These are phyloP conservation scores for Ara ararauna DNA, from an alignment of 2,797 vertebrate genomes.

Conservation along the genomic window DNA sequence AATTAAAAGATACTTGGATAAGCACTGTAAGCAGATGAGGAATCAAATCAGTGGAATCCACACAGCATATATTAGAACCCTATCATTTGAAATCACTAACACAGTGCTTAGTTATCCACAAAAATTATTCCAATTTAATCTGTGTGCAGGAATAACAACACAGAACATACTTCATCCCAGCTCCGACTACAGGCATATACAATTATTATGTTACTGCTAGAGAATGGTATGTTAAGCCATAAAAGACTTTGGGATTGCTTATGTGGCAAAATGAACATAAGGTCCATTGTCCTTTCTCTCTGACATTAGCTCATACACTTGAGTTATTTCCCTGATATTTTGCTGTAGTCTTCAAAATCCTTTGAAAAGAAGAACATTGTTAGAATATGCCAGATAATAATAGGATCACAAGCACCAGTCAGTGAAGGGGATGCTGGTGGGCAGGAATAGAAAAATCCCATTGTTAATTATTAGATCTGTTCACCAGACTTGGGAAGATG, in stretches of 20 bases:
- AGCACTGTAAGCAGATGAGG: not conserved
- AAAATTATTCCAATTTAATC: not conserved
- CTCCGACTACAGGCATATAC: not conserved
- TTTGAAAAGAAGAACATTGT: not conserved
- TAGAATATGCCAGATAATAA: conserved; percentile 25
- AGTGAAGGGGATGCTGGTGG: not conserved
- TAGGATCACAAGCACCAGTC: conserved; percentile 9
- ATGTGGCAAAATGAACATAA: not conserved
- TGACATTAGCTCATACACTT: not conserved
- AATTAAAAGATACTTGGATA: not conserved
- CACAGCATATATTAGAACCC: not conserved
- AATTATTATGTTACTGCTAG: not conserved
- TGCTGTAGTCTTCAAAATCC: not conserved
- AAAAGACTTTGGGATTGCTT: not conserved
- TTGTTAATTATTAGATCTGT: conserved; percentile 22
- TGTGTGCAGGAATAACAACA: not conserved
- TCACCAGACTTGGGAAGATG: conserved; percentile 21
- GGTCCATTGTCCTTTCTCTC: not conserved
- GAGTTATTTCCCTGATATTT: not conserved
- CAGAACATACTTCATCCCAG: not conserved
- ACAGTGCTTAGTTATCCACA: not conserved
- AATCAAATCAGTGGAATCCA: not conserved
- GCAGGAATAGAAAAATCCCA: conserved; percentile 38
- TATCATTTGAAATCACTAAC: not conserved
- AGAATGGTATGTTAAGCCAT: not conserved